Conservation (phyloP, 2,888 invertebrate genomes). For the Eupithecia tripunctaria region DNA sequence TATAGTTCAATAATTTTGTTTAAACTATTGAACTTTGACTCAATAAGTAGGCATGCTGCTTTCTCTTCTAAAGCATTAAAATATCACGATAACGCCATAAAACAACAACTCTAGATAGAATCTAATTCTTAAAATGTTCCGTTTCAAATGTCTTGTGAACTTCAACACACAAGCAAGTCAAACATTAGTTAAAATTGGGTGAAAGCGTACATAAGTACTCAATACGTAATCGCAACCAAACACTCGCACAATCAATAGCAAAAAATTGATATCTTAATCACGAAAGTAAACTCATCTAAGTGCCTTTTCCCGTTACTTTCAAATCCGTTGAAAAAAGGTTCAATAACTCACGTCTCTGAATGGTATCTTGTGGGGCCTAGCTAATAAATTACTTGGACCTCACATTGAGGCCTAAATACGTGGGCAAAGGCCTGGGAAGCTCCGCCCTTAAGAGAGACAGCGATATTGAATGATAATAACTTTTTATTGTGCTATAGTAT, state of each 20-base stretch:
- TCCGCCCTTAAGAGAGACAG: slow-evolving; percentile 71
- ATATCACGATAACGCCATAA: slow-evolving; percentile 68
- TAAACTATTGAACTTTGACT: slow-evolving; percentile 39
- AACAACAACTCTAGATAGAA: slow-evolving; percentile 48
- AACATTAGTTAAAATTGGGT: slow-evolving; percentile 17
- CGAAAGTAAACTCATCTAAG: slow-evolving; percentile 42
- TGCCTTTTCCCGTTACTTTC: slow-evolving; percentile 55
- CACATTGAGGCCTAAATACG: slow-evolving; percentile 77
- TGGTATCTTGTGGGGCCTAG: slow-evolving; percentile 71
- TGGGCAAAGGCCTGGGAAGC: slow-evolving; percentile 66
- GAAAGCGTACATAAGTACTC: slow-evolving; percentile 26
- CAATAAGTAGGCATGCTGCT: slow-evolving; percentile 24
- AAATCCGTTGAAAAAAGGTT: slow-evolving; percentile 49
- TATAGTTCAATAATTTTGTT: too few species aligned
- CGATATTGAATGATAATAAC: slow-evolving; percentile 12
- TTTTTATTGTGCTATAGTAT: background rate
- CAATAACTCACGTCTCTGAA: slow-evolving; percentile 70
- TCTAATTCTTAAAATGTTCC: slow-evolving; percentile 56
- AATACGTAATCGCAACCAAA: slow-evolving; percentile 1
- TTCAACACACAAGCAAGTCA: background rate
- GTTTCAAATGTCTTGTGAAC: slow-evolving; percentile 22
- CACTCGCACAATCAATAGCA: slow-evolving; percentile 2
- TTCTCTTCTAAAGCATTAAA: slow-evolving; percentile 43
- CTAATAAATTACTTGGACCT: slow-evolving; percentile 81
- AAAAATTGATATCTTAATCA: slow-evolving; percentile 68